Conservation (phyloP, 2,888 invertebrate genomes). For the Drosophila infuscata region DNA sequence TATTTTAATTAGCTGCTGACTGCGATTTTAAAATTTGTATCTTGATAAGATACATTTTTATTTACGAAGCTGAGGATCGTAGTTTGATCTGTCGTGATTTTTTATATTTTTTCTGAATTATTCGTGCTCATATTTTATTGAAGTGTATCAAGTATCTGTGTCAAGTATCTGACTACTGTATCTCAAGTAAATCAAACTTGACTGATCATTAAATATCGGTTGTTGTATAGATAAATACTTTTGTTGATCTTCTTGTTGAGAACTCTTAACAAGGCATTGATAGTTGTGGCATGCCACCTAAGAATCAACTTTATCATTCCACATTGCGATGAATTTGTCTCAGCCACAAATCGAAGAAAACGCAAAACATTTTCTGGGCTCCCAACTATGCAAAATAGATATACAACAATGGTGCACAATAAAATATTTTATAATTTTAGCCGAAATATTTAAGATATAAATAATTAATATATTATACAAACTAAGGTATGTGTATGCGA, state of each 20-base stretch:
- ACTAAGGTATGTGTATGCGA: constrained; percentile 32
- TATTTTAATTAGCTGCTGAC: no score
- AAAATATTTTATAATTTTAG: constrained; percentile 34
- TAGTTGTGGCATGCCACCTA: neutral
- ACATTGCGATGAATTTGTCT: neutral
- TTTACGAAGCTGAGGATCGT: neutral
- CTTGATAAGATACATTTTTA: no score
- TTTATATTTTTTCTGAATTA: neutral
- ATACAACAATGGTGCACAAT: constrained; percentile 10
- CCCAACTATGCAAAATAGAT: constrained; percentile 4
- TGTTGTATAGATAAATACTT: neutral
- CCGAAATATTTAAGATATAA: constrained; percentile 30
- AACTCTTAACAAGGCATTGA: neutral
- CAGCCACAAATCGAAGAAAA: no score
- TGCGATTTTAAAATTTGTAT: no score
- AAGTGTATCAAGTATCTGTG: neutral
- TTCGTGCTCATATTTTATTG: neutral
- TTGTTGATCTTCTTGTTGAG: neutral
- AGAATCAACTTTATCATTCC: neutral
- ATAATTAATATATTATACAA: constrained; percentile 41
- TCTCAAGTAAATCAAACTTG: neutral
- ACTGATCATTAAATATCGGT: neutral
- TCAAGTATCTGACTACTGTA: constrained; percentile 4
- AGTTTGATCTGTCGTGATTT: neutral
- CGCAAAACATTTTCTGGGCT: neutral